Conservation (phyloP, 2,888 invertebrate genomes). For the Meta bourneti region DNA sequence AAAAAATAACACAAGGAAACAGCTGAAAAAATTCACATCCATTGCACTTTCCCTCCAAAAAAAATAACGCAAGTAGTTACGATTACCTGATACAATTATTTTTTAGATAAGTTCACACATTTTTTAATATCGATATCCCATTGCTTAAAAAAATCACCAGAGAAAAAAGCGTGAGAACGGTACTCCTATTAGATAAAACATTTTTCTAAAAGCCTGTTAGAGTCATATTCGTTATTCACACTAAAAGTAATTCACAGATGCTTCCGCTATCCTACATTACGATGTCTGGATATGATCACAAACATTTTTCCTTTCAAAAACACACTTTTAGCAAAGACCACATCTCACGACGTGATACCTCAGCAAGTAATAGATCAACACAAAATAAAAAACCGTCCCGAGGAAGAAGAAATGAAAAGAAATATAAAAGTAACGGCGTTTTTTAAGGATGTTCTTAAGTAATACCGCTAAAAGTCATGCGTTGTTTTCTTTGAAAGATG, state of each 20-base stretch:
- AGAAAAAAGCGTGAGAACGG: no score
- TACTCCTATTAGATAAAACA: no score
- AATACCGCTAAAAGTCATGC: constrained; percentile 12
- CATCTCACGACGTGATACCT: background rate
- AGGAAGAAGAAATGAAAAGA: background rate
- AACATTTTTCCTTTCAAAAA: background rate
- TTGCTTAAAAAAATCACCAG: no score
- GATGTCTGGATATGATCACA: background rate
- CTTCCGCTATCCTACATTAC: background rate
- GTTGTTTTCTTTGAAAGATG: constrained; percentile 23
- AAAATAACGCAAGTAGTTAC: no score
- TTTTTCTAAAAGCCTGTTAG: background rate
- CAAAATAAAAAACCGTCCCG: background rate
- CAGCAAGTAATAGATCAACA: background rate
- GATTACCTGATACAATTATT: no score
- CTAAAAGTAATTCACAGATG: background rate
- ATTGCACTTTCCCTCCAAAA: no score
- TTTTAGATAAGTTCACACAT: no score
- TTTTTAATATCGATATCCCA: no score
- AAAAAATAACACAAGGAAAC: no score
- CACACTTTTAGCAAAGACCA: background rate
- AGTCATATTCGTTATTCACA: background rate
- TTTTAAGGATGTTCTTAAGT: constrained; percentile 12
- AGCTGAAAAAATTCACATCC: no score
- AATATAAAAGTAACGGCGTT: background rate